Evolutionary conservation across 2,888 invertebrate species (phyloP).

Genomic region (Rugalucina vietnamica): DNA sequence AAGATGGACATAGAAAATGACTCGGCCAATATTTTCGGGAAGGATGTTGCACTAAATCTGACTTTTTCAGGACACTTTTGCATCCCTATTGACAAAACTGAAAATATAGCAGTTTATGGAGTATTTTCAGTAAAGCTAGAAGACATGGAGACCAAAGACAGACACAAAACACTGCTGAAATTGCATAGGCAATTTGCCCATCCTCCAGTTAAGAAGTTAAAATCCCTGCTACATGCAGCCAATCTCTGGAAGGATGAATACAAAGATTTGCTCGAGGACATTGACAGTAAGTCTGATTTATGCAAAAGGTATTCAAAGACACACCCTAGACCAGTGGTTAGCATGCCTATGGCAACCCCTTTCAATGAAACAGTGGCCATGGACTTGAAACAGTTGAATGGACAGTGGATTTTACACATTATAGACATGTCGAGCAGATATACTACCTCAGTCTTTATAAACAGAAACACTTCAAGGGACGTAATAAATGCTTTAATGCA

Average conservation of each 20-base stretch:
- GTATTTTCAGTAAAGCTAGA: background rate
- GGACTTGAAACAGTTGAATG: constrained; percentile 47
- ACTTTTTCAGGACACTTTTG: constrained; percentile 30
- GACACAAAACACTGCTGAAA: too few species aligned
- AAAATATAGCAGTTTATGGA: background rate
- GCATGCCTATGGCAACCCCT: too few species aligned
- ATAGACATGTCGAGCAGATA: constrained; percentile 51
- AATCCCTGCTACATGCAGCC: constrained; percentile 40
- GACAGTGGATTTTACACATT: constrained; percentile 43
- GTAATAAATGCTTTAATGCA: constrained; percentile 41
- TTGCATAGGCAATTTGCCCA: too few species aligned
- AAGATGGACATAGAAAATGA: constrained; percentile 25
- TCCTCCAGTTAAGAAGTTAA: constrained; percentile 11
- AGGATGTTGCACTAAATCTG: constrained; percentile 25
- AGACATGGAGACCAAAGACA: background rate
- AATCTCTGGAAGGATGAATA: constrained; percentile 45
- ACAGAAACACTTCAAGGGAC: constrained; percentile 33
- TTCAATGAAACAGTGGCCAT: constrained; percentile 53
- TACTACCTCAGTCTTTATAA: constrained; percentile 39
- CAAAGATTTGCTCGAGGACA: constrained; percentile 10
- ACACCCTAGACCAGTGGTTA: too few species aligned
- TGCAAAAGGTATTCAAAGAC: constrained; percentile 50
- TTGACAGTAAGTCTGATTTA: constrained; percentile 34
- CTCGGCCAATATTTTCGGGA: constrained; percentile 19
- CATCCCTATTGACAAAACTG: constrained; percentile 26